Base-by-base conservation (phyloP, 2,113 vertebrate species). In the Calyptomena viridis region DNA sequence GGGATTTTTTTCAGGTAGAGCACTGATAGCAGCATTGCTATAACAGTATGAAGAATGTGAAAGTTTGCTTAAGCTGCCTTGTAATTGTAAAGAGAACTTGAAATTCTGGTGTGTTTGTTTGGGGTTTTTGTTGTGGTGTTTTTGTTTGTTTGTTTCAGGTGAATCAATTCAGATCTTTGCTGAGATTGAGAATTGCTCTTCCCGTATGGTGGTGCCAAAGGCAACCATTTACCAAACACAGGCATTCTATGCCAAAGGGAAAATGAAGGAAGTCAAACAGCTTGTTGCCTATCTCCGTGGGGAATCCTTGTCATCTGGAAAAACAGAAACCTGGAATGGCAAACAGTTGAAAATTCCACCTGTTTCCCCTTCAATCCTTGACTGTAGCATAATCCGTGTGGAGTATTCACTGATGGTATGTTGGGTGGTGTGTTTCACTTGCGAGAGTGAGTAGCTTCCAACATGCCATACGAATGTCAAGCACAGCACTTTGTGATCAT, bases 111-210 rank as follows among this genome's bases (percentile, higher is more conserved):
- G 56, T 60, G 31, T n/a, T 56, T 88, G 31, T 46, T 31, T 71
- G 50, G 35, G 1, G 14, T 37, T 46, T 39, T 39, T 39, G 27
- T 9, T 40, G 28, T 46, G 98, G 99, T 96, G 12, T 94, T 93
- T 72, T 55, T n/a, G 98, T 99, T 96, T 13, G 95, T 95, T 80
- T 46, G 24, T 81, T 97, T 44, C 86, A 99, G 99, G 99, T 98
- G 99, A 99, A 98, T 99, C 99, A 78, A 99, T 99, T 98, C 99
- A 99, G 98, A 99, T 99, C 96, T 99, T 99, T 84, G 99, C 99
- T 23, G 99, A 99, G 97, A 99, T 99, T 90, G 99, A 99, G 97
- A 99, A 99, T 87, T 99, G 99, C 97, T 99, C 99, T 73, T 99
- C 99, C 93, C 98, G 99, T 91, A 97, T 99, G 98, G 99, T 99